A percentile compares a stretch with the other conserved stretches of the same genome.
Evolutionary conservation across 1,140 invertebrate species (phyloP).

Genomic region (Stenopsyche tienmushanensis): DNA sequence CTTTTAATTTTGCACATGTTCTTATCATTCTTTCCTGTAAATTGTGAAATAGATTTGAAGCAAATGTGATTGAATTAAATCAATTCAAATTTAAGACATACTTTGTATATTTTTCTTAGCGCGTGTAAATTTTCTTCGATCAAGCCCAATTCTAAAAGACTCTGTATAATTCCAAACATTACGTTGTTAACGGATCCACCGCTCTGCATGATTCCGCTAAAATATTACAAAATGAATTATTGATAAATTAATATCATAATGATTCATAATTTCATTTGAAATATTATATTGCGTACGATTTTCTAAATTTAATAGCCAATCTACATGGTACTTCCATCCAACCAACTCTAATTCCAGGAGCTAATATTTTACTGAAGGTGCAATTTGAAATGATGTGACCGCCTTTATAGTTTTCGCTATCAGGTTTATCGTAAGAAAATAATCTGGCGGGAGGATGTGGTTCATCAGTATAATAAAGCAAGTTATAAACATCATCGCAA

Average conservation of each 20-base stretch:
- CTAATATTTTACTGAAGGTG: constrained; percentile 68
- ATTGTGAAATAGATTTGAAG: not conserved
- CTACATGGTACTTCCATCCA: constrained; percentile 64
- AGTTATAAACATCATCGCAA: constrained; percentile 70
- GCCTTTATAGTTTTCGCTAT: constrained; percentile 52
- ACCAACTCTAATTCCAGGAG: constrained; percentile 64
- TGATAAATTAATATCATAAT: not conserved
- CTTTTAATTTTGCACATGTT: constrained; percentile 48
- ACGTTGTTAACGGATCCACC: constrained; percentile 66
- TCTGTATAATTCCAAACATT: constrained; percentile 58
- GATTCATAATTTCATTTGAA: not conserved
- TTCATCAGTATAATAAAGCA: constrained; percentile 58
- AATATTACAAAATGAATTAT: constrained; percentile 33
- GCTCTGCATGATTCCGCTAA: constrained; percentile 57
- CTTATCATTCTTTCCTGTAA: constrained; percentile 49
- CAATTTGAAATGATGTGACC: constrained; percentile 65
- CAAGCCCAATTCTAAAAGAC: constrained; percentile 57
- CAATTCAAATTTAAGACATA: constrained; percentile 26
- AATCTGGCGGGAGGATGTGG: constrained; percentile 55
- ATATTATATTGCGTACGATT: constrained; percentile 45
- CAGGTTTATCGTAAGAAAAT: constrained; percentile 56
- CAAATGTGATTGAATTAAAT: not conserved
- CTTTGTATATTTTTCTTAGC: constrained; percentile 51
- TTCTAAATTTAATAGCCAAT: constrained; percentile 50
- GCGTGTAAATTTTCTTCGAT: constrained; percentile 53